These are phyloP conservation scores for Pangasianodon gigas DNA, from an alignment of 2,113 vertebrate genomes.

Conservation along the genomic window DNA sequence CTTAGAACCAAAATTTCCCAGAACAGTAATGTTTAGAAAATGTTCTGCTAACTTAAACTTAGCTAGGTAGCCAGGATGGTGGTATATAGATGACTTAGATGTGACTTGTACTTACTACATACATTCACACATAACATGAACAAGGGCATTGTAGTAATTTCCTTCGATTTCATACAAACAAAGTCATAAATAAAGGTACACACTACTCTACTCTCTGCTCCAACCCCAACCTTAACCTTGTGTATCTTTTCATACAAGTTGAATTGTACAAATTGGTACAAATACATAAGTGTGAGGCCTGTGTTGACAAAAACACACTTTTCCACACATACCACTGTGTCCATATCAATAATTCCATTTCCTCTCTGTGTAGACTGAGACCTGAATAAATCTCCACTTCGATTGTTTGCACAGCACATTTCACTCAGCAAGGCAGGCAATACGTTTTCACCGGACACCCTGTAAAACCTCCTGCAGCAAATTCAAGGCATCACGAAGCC, in stretches of 20 bases:
- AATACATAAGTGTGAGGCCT: not conserved
- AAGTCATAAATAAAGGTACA: not conserved
- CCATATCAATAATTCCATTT: slow-evolving; percentile 27
- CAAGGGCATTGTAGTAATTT: not conserved
- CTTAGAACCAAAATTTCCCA: not conserved
- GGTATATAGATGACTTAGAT: not conserved
- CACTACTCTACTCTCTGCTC: not conserved
- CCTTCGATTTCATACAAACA: not conserved
- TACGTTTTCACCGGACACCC: not conserved
- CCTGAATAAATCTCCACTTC: slow-evolving; percentile 14
- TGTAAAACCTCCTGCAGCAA: not conserved
- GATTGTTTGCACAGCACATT: slow-evolving; percentile 10
- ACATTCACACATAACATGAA: not conserved
- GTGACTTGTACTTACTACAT: not conserved
- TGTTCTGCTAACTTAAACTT: not conserved
- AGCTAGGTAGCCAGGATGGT: not conserved
- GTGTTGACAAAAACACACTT: not conserved
- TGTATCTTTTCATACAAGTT: not conserved
- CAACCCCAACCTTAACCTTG: not conserved
- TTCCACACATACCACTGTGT: not conserved
- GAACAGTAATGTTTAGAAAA: not conserved
- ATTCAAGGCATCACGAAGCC: not conserved
- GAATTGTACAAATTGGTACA: not conserved
- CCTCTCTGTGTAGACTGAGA: slow-evolving; percentile 14
- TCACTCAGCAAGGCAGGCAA: not conserved